Conservation (phyloP, 2,888 invertebrate genomes). For the Entomobrya multifasciata region DNA sequence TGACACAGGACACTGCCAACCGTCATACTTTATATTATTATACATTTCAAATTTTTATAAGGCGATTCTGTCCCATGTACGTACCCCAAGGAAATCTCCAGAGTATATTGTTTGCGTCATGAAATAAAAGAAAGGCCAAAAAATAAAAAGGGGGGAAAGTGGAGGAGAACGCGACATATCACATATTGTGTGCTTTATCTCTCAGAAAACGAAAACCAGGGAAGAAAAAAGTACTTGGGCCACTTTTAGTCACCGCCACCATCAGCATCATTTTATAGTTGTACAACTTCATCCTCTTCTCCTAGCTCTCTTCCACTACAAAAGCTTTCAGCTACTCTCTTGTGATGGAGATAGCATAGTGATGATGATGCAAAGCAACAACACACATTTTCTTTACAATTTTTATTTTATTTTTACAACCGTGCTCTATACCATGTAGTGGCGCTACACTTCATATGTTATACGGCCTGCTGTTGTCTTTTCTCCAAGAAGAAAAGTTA, state of each 20-base stretch:
- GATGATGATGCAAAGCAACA: slow-evolving; percentile 23
- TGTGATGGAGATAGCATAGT: slow-evolving; percentile 51
- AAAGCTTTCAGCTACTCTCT: background rate
- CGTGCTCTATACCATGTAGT: slow-evolving; percentile 4
- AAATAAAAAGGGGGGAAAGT: background rate
- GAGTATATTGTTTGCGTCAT: slow-evolving; percentile 36
- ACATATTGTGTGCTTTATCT: slow-evolving; percentile 54
- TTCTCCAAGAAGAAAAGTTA: background rate
- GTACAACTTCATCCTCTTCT: slow-evolving; percentile 43
- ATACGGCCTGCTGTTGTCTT: slow-evolving; percentile 49
- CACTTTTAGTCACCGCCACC: slow-evolving; percentile 20
- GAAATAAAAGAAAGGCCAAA: background rate
- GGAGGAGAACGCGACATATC: slow-evolving; percentile 29
- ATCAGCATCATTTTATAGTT: slow-evolving; percentile 44
- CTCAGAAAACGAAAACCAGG: slow-evolving; percentile 16
- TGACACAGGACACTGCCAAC: too few relatives aligned
- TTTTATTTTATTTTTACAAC: slow-evolving; percentile 46
- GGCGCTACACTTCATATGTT: background rate
- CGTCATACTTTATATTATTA: background rate
- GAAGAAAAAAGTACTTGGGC: slow-evolving; percentile 52
- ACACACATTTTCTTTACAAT: slow-evolving; percentile 3
- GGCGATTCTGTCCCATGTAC: background rate
- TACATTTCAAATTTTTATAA: slow-evolving; percentile 18
- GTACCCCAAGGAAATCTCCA: background rate
- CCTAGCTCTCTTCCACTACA: too few relatives aligned